phyloP scores from a whole-genome alignment of 2,888 invertebrate species.

The Perizoma affinitatum region DNA sequence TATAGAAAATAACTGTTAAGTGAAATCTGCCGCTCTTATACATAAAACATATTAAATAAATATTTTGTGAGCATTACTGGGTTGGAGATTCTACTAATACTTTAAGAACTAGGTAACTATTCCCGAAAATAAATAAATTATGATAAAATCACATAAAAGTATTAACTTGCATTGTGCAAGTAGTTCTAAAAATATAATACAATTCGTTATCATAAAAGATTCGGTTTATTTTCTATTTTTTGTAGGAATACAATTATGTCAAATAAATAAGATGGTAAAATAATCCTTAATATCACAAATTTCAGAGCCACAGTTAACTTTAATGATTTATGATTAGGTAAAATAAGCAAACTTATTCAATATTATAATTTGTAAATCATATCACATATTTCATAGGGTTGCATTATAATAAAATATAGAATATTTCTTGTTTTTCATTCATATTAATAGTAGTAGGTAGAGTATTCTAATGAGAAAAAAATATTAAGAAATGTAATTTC shows the following conservation, averaged over 20 bases:
- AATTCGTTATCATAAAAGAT: not conserved
- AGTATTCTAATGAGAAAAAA: too few relatives aligned
- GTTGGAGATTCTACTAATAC: slow-evolving; percentile 9
- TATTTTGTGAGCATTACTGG: not conserved
- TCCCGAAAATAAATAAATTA: not conserved
- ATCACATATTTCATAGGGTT: slow-evolving; percentile 16
- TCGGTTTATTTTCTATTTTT: not conserved
- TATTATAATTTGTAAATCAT: slow-evolving; percentile 11
- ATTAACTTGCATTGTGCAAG: too few relatives aligned
- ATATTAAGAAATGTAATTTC: too few relatives aligned
- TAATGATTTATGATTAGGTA: not conserved
- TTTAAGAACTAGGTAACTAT: not conserved
- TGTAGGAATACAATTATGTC: not conserved
- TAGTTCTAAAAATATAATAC: not conserved
- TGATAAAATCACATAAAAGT: not conserved
- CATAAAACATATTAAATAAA: not conserved
- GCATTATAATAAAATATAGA: not conserved
- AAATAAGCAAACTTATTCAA: slow-evolving; percentile 10
- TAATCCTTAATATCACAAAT: slow-evolving; percentile 18
- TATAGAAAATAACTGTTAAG: not conserved
- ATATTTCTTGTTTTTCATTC: not conserved
- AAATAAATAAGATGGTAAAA: not conserved
- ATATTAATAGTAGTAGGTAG: too few relatives aligned
- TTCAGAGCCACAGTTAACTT: not conserved
- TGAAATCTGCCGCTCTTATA: not conserved